phyloP scores from a whole-genome alignment of 2,888 invertebrate genomes.

The Agrotis puta region DNA sequence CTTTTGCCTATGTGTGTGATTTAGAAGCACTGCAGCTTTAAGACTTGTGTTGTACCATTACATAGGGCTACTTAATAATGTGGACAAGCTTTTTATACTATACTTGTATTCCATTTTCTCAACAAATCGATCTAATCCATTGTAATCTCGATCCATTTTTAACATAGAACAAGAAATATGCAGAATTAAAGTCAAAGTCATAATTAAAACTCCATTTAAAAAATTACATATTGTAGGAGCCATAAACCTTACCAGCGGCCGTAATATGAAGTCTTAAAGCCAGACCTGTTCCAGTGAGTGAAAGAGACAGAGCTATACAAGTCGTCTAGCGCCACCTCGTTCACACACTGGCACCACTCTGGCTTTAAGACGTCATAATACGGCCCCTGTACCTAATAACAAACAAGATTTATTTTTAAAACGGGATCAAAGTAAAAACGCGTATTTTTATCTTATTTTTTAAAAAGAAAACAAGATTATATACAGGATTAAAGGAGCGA shows the following conservation, averaged over 20 bases:
- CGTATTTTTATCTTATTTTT: slow-evolving; percentile 13
- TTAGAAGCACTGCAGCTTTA: background rate
- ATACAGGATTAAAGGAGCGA: slow-evolving; percentile 14
- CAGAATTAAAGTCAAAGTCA: background rate
- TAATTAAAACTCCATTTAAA: no score
- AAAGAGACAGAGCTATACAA: no score
- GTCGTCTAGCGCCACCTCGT: no score
- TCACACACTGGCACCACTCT: no score
- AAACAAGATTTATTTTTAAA: slow-evolving; percentile 3
- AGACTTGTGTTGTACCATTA: slow-evolving; percentile 17
- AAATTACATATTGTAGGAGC: no score
- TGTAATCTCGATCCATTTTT: slow-evolving; percentile 5
- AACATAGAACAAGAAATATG: background rate
- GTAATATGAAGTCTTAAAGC: no score
- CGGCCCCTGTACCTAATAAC: no score
- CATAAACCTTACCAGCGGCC: no score
- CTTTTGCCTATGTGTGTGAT: slow-evolving; percentile 1
- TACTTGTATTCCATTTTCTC: slow-evolving; percentile 15
- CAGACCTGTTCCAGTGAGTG: no score
- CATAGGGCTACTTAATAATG: background rate
- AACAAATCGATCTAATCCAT: slow-evolving; percentile 21
- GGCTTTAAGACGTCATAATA: no score
- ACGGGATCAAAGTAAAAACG: background rate
- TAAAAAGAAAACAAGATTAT: background rate
- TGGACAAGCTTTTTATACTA: slow-evolving; percentile 3